phyloP scores from a whole-genome alignment of 2,888 invertebrate genomes.

The Taenaris catops region DNA sequence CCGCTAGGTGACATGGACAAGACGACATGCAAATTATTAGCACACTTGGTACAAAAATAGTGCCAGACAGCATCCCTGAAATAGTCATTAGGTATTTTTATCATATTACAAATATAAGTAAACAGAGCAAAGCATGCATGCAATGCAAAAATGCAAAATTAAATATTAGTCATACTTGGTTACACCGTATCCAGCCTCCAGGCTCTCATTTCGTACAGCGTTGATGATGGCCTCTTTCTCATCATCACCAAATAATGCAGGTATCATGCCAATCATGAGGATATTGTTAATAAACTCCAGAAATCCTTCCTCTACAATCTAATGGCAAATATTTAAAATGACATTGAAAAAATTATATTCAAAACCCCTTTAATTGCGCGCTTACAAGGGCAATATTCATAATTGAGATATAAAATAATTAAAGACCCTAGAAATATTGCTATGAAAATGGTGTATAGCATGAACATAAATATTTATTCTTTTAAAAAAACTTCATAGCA shows the following conservation, averaged over 20 bases:
- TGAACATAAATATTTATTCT: no score
- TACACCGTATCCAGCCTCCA: slow-evolving; percentile 84
- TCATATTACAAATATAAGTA: no score
- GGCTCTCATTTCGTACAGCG: slow-evolving; percentile 83
- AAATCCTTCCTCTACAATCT: slow-evolving; percentile 89
- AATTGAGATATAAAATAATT: no score
- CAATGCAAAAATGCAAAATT: not conserved
- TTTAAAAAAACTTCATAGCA: no score
- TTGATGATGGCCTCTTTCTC: slow-evolving; percentile 91
- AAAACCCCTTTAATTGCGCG: no score
- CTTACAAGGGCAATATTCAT: no score
- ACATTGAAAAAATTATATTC: no score
- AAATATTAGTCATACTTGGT: slow-evolving; percentile 79
- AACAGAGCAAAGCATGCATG: no score
- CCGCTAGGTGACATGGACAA: slow-evolving; percentile 94
- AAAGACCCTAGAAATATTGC: no score
- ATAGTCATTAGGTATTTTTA: no score
- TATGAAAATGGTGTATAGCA: no score
- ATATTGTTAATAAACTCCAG: slow-evolving; percentile 95
- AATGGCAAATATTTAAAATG: slow-evolving; percentile 2
- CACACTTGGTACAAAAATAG: slow-evolving; percentile 87
- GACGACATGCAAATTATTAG: slow-evolving; percentile 94
- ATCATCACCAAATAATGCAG: slow-evolving; percentile 92
- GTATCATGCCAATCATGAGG: slow-evolving; percentile 92
- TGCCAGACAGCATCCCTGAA: slow-evolving; percentile 90